Evolutionary conservation across 2,888 invertebrate genomes (phyloP), one percentile per base, ranked within the genome.

Genomic region (Bugulina stolonifera): DNA sequence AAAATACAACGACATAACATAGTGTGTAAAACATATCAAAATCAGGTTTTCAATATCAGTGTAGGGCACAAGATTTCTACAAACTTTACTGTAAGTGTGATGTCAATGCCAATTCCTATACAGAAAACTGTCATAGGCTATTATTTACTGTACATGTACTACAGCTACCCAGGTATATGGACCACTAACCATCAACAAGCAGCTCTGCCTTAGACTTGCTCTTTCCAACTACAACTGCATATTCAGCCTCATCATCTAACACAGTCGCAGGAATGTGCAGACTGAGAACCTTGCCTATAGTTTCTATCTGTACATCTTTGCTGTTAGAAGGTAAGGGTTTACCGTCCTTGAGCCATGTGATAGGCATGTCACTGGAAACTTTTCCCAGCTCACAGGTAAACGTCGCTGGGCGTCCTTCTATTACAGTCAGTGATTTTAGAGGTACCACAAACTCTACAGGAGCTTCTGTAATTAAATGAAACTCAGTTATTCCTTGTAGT

Each of bases 311-410:
- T n/a, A 64, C 22, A 32, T 32, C 32, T 27, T 64, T 64, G 27
- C 18, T 27, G 32, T 64, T 32, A 2, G 64, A 1, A 64, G 64
- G 27, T 32, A 64, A 10, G 14, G 75, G 75, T 18, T 76, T 73
- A 69, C 75, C 76, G 58, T 78, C 78, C 86, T 86, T 88, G 76
- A 88, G 88, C 95, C 96, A 96, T 72, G 89, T 89, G 0, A 94
- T 92, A 74, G 90, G 89, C 14, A 90, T 88, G 77, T 90, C 88
- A 64, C 64, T 14, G 22, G 64, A 27, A 73, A 91, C 89, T 77
- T 90, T 89, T 0, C 94, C 93, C 72, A 95, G 86, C 86, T 93
- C 90, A 14, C 94, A 92, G 10, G 77, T 79, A 72, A 86, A 76
- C 14, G 64, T 64, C 3, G 64, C 64, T 3, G 64, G 64, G 32